Base-by-base conservation (phyloP, 2,797 vertebrate genomes). In the Gadopsis marmoratus region DNA sequence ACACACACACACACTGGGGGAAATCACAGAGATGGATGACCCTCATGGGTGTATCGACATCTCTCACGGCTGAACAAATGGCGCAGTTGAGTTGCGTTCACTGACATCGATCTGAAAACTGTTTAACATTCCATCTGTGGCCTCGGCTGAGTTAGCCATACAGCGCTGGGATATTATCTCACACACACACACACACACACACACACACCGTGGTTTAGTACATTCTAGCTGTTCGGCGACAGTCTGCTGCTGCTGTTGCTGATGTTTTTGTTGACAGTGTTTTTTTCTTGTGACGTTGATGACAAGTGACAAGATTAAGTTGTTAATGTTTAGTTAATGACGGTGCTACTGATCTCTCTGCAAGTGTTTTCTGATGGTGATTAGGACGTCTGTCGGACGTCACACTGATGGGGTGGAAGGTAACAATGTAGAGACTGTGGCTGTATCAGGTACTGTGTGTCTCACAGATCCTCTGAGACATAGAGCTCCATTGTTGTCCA, bases 11-110 rank as follows among this genome's bases (percentile, higher is more conserved):
- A 60, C 96, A 96, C 95, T 95, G 94, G 95, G 63, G 95, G 96
- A 97, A 97, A 97, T 97, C 96, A 96, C 96, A 96, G 96, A 97
- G 97, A 98, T 96, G 93, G 96, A 97, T 97, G 96, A 96, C 96
- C 95, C 96, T 97, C 97, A 97, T 97, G 96, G 97, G 95, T 95
- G 95, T 97, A 98, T 98, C 97, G 97, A 97, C 97, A 96, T 97
- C 96, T 97, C 97, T 97, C 97, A 97, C 96, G 95, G 96, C 95
- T 97, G 96, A 97, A 97, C 97, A 97, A 97, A 98, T 97, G 97
- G 95, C 94, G 94, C 96, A 97, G 97, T 98, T 97, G 96, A 97
- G 97, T 96, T 97, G 97, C 96, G 96, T 97, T 98, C 97, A 96
- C 96, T 95, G 96, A 94, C 96, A 97, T 98, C 93, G 97, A 98